Evolutionary conservation across 2,888 invertebrate genomes (phyloP).

Genomic region (Dusona sp.): DNA sequence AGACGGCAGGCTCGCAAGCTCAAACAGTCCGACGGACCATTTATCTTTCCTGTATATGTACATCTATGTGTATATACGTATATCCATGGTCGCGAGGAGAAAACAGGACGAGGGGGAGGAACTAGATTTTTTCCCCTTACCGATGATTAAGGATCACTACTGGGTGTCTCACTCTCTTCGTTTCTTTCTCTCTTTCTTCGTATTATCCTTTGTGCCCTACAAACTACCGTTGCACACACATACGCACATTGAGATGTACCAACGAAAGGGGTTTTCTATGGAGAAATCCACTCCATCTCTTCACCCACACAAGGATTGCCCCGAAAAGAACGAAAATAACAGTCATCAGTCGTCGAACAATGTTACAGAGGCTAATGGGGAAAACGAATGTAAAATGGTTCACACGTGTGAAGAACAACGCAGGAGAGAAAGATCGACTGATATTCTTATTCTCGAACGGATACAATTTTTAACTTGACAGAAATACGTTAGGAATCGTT

Average conservation of each 20-base stretch:
- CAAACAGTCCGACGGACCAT: conserved; percentile 73
- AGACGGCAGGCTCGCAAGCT: conserved; percentile 57
- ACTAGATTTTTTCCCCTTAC: conserved; percentile 33
- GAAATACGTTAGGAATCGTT: neutral
- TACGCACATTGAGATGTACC: neutral
- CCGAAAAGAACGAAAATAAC: conserved; percentile 54
- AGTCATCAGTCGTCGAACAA: conserved; percentile 55
- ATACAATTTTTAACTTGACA: conserved; percentile 30
- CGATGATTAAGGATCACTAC: conserved; percentile 78
- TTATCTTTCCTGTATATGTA: conserved; percentile 69
- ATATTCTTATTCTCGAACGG: conserved; percentile 47
- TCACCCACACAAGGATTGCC: neutral
- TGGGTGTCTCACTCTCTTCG: conserved; percentile 59
- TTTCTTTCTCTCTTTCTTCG: conserved; percentile 42
- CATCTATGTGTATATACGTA: conserved; percentile 8
- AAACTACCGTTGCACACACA: conserved; percentile 20
- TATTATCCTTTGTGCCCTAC: conserved; percentile 6
- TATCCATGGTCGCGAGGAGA: neutral
- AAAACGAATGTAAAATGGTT: conserved; percentile 4
- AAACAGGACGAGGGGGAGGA: conserved; percentile 44
- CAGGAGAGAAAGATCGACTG: neutral
- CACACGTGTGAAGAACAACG: neutral
- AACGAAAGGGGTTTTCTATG: conserved; percentile 34
- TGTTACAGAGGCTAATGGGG: conserved; percentile 25
- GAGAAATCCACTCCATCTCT: conserved; percentile 24